Conservation (phyloP, 2,113 vertebrate species). For the Pelecanoides urinatrix region DNA sequence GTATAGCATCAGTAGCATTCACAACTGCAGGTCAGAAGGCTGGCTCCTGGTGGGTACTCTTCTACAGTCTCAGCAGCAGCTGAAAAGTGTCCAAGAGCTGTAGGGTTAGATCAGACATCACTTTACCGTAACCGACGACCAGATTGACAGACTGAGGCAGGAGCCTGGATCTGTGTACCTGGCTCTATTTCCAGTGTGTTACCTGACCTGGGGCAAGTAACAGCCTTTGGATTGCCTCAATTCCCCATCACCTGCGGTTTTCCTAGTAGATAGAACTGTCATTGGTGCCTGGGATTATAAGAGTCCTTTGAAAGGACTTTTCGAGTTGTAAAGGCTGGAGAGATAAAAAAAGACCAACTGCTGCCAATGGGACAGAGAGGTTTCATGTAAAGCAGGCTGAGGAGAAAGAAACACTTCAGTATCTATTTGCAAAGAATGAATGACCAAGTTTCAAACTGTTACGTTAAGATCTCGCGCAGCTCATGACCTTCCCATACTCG, state of each 20-base stretch:
- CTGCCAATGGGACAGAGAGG: neutral
- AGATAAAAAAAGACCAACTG: neutral
- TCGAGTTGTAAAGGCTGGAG: neutral
- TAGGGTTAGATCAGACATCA: neutral
- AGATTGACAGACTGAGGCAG: neutral
- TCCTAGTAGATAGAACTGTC: neutral
- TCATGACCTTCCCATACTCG: neutral
- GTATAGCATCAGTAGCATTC: neutral
- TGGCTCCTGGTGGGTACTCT: neutral
- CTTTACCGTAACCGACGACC: neutral
- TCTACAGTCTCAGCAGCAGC: neutral
- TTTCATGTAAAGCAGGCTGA: neutral
- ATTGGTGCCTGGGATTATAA: neutral
- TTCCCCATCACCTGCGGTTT: neutral
- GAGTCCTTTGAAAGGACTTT: neutral
- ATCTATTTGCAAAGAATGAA: neutral
- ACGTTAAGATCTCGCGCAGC: neutral
- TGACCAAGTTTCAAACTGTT: neutral
- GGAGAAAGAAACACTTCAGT: neutral
- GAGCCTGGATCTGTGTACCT: neutral
- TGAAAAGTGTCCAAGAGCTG: neutral
- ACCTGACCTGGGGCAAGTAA: neutral
- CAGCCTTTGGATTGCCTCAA: neutral
- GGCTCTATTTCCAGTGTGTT: fast-evolving
- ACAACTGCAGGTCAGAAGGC: neutral